phyloP scores from a whole-genome alignment of 64 coral and sea anemone species.

The Stichodactyla mertensii region DNA sequence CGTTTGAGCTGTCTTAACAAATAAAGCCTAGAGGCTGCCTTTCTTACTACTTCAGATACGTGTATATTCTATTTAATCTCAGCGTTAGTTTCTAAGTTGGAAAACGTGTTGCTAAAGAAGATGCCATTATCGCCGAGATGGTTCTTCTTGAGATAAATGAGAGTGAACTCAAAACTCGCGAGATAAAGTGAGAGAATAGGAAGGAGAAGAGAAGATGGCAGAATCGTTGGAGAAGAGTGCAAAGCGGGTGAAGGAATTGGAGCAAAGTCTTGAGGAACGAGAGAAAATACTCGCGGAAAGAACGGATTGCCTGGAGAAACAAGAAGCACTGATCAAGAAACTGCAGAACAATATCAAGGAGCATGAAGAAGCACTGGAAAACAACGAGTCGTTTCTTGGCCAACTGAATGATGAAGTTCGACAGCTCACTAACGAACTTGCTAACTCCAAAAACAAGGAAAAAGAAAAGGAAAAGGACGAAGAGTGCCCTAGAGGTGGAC shows the following conservation, averaged over 20 bases:
- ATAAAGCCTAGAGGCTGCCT: no score
- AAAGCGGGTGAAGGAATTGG: neutral
- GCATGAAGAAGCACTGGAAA: constrained; percentile 30
- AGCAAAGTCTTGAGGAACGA: neutral
- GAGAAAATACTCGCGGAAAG: neutral
- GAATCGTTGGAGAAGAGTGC: neutral
- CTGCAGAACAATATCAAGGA: constrained; percentile 30
- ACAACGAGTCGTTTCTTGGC: constrained; percentile 32
- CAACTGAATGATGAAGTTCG: constrained; percentile 46
- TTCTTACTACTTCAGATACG: no score
- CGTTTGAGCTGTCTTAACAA: no score
- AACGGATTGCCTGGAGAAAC: neutral
- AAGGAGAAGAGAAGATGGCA: neutral
- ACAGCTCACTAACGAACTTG: constrained; percentile 48
- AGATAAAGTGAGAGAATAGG: neutral
- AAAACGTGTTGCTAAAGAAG: neutral
- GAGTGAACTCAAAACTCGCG: neutral
- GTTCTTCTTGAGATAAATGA: neutral
- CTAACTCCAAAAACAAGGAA: constrained; percentile 6
- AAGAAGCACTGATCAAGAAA: constrained; percentile 23
- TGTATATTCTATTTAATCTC: no score
- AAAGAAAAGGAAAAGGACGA: constrained; percentile 2
- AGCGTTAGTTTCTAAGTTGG: neutral
- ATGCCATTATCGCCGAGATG: neutral
- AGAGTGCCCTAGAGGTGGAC: neutral